Conservation (phyloP, 2,797 vertebrate genomes). For the Amblyopsis hoosieri region DNA sequence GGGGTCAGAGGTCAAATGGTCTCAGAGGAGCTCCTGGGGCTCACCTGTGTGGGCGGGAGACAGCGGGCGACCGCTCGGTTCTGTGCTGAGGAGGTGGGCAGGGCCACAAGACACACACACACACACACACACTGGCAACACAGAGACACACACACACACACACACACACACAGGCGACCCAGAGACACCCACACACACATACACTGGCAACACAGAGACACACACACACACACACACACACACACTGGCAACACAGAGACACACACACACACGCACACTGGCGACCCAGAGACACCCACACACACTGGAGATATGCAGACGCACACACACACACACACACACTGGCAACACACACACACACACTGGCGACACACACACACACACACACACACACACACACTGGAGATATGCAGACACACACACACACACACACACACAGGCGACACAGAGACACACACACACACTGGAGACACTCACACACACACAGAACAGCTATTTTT, state of each 20-base stretch:
- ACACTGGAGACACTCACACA: constrained; percentile 14
- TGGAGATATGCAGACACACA: background rate
- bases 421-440: constrained; percentile 6
- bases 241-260: constrained; percentile 33
- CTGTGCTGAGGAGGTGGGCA: background rate
- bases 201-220: background rate
- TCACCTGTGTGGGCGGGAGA: too few species aligned
- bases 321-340: constrained; percentile 6
- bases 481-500: constrained; percentile 17
- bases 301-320: constrained; percentile 12
- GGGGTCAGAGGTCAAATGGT: too few species aligned
- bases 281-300: constrained; percentile 18
- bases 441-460: constrained; percentile 21
- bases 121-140: background rate
- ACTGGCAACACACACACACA: constrained; percentile 21
- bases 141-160: background rate
- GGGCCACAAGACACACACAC: constrained; percentile 29
- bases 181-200: constrained; percentile 12
- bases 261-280: background rate
- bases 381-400: constrained; percentile 23
- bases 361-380: constrained; percentile 31
- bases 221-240: constrained; percentile 25
- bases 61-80: too few species aligned
- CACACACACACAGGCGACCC: background rate
- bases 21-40: too few species aligned